These are phyloP conservation scores for Holotrichia oblita DNA, from an alignment of 1,140 invertebrate genomes.

Conservation along the genomic window DNA sequence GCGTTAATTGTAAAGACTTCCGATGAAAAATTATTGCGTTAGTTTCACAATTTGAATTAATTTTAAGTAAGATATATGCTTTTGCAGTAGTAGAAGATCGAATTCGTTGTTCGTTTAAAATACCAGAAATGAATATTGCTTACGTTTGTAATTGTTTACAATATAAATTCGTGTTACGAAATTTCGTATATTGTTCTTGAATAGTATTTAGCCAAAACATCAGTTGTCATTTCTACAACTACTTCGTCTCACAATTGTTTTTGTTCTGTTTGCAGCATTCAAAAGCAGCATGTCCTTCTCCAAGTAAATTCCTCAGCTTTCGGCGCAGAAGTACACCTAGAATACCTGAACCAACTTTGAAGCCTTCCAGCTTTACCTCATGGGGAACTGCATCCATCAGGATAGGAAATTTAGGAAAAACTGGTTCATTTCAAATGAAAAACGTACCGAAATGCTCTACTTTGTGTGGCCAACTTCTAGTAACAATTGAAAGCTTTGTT, in stretches of 20 bases:
- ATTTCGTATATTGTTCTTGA: no score
- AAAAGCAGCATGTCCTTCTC: slow-evolving; percentile 52
- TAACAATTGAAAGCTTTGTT: slow-evolving; percentile 53
- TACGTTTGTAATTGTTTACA: no score
- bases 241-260: not conserved
- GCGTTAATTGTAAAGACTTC: no score
- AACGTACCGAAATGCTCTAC: slow-evolving; percentile 53
- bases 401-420: slow-evolving; percentile 47
- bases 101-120: no score
- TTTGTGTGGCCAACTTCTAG: slow-evolving; percentile 55
- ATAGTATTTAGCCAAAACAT: no score
- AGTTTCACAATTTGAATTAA: no score
- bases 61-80: no score
- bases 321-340: slow-evolving; percentile 42
- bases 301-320: slow-evolving; percentile 53
- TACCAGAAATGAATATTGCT: no score
- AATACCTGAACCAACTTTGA: slow-evolving; percentile 31
- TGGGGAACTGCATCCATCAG: slow-evolving; percentile 47
- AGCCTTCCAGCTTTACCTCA: slow-evolving; percentile 47
- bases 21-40: no score
- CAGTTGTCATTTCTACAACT: no score
- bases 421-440: slow-evolving; percentile 46
- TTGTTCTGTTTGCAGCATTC: slow-evolving; percentile 34
- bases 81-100: no score
- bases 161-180: no score